Percentiles rank a stretch among this genome's conserved stretches.
These are phyloP conservation scores for Entelurus aequoreus DNA, from an alignment of 2,113 vertebrate genomes.

Conservation along the genomic window DNA sequence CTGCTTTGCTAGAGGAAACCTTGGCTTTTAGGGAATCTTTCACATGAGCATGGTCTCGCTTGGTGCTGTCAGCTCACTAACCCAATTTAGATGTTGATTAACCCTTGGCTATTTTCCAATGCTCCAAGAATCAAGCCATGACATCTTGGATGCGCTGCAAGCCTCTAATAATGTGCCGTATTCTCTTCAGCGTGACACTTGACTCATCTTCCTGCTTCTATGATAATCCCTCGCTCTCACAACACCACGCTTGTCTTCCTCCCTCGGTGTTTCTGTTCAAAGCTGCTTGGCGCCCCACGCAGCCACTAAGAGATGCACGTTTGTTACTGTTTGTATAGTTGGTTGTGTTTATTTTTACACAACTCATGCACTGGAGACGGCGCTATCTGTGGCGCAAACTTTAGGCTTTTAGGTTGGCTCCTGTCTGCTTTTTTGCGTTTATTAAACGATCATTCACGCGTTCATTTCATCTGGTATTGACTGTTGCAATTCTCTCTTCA, in stretches of 20 bases:
- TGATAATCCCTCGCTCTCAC: conserved; percentile 56
- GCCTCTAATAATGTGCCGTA: background rate
- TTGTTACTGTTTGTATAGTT: conserved; percentile 35
- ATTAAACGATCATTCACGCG: background rate
- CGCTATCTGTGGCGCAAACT: background rate
- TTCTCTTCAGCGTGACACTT: conserved; percentile 46
- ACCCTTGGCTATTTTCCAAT: too few species aligned
- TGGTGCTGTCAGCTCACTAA: too few species aligned
- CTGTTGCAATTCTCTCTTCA: background rate
- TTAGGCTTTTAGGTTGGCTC: background rate
- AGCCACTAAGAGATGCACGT: conserved; percentile 52
- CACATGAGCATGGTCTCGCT: too few species aligned
- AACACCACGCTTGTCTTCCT: conserved; percentile 50
- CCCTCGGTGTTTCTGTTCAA: conserved; percentile 39
- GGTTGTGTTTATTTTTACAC: too few species aligned
- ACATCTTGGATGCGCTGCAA: conserved; percentile 4
- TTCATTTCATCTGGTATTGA: background rate
- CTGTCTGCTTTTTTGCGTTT: background rate
- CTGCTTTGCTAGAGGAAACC: conserved; percentile 74
- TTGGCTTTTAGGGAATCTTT: conserved; percentile 69
- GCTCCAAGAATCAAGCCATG: conserved; percentile 4
- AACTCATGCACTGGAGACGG: too few species aligned
- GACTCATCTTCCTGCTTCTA: conserved; percentile 47
- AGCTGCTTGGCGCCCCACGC: conserved; percentile 41
- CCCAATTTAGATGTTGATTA: too few species aligned